Base-by-base conservation (phyloP, 2,888 invertebrate species). In the Drosophila cracens region DNA sequence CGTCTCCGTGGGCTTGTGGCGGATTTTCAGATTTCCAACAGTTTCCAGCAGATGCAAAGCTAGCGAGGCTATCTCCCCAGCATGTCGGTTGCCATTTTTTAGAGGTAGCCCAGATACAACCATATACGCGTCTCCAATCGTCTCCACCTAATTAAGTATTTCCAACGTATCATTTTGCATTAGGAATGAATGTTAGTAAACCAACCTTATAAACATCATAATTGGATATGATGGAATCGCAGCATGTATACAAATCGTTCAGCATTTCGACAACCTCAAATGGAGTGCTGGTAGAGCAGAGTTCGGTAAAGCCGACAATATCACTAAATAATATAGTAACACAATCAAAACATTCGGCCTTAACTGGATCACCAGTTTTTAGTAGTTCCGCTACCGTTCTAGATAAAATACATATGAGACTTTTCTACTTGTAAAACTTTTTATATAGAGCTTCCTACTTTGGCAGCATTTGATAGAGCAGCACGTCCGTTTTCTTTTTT, bases 321-420 rank as follows among this genome's bases (percentile, higher is more conserved):
- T 97, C 97, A 83, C 97, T 97, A 91, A 97, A 97, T 90, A 97
- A 96, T 74, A 97, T 96, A 0, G 97, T 97, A 8, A 97, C 97
- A 75, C 95, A 96, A 77, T 96, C 96, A 89, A 96, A 97, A 78
- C 95, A 96, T 92, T 97, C 97, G 0, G 97, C 97, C 87, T 96
- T 95, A 0, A 97, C 97, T 0, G 95, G 94, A 81, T 97, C 96
- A 0, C 97, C 97, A 21, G 96, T 94, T 87, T 97, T 97, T 68
- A 97, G 88, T 0, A 97, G 95, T 81, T 97, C 97, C 0, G 97
- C 97, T 0, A 97, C 97, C 0, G 96, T 95, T 92, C 97, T 97
- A 21, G 1, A 53, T 31, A 10, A 18, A 16, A 25, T 21, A 8
- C 1, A 33, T 2, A 10, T 31, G 2, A 29, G 0, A 11, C 3